Conservation (phyloP, 2,888 invertebrate genomes). For the Drosophila seclusa region DNA sequence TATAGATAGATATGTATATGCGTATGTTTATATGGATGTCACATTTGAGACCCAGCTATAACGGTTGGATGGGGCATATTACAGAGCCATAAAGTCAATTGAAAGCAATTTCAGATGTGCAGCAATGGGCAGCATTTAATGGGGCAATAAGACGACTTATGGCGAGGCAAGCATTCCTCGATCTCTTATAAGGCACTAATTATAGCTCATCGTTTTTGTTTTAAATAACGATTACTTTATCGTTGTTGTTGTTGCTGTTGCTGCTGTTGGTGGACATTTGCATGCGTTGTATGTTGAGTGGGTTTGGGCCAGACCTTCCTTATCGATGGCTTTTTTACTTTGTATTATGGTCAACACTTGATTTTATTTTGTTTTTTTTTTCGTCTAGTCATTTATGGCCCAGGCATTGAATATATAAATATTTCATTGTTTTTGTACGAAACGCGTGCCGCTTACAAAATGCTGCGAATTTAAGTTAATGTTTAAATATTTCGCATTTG, state of each 20-base stretch:
- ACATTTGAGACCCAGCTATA: slow-evolving; percentile 2
- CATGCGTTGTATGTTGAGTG: slow-evolving; percentile 28
- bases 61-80: slow-evolving; percentile 13
- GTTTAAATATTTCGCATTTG: slow-evolving; percentile 4
- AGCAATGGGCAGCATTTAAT: slow-evolving; percentile 19
- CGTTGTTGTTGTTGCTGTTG: slow-evolving; percentile 7
- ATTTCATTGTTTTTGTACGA: slow-evolving; percentile 18
- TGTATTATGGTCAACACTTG: slow-evolving; percentile 52
- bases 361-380: slow-evolving; percentile 3
- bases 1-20: not conserved
- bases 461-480: slow-evolving; percentile 22
- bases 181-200: slow-evolving; percentile 38
- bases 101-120: slow-evolving; percentile 31
- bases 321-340: slow-evolving; percentile 40
- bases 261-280: slow-evolving; percentile 39
- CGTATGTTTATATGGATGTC: not conserved
- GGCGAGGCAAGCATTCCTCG: slow-evolving; percentile 30
- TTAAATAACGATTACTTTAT: slow-evolving; percentile 44
- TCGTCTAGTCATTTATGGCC: slow-evolving; percentile 56
- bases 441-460: slow-evolving; percentile 65
- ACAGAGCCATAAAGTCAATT: slow-evolving; percentile 32
- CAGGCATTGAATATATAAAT: slow-evolving; percentile 68
- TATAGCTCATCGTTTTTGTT: slow-evolving; percentile 26
- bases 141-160: slow-evolving; percentile 36
- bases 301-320: slow-evolving; percentile 53